Evolutionary conservation across 1,140 invertebrate genomes (phyloP), one percentile per base, ranked within the genome.

Genomic region (Phymorhynchus buccinoides): DNA sequence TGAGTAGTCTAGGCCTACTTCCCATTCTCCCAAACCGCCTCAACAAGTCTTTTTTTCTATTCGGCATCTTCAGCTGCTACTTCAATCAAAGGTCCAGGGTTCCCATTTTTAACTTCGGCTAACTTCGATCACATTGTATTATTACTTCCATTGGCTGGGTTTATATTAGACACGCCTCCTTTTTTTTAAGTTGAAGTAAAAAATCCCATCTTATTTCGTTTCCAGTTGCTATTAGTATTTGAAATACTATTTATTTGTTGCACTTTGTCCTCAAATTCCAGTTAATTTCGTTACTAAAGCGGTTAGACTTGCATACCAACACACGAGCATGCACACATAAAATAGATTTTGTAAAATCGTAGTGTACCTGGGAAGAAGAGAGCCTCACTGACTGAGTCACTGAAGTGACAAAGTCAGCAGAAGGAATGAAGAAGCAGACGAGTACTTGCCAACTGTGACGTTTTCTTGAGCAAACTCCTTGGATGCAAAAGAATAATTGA

Each of bases 151-250:
- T 52, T 18, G 48, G 22, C 22, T n/a, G n/a, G n/a, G n/a, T n/a
- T n/a, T n/a, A n/a, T n/a, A n/a, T 52, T 52, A 62, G 56, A 62
- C 56, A 62, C 56, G 56, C 56, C 56, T 62, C 56, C 56, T 62
- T 62, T n/a, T n/a, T n/a, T n/a, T n/a, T n/a, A n/a, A n/a, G n/a
- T n/a, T n/a, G n/a, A n/a, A n/a, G n/a, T n/a, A n/a, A n/a, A n/a
- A n/a, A n/a, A n/a, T n/a, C n/a, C n/a, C n/a, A n/a, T n/a, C n/a
- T n/a, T n/a, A n/a, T n/a, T n/a, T n/a, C n/a, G n/a, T n/a, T n/a
- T n/a, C n/a, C n/a, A n/a, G n/a, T n/a, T n/a, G n/a, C n/a, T n/a
- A n/a, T n/a, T n/a, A n/a, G n/a, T n/a, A n/a, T n/a, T n/a, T n/a
- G n/a, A n/a, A n/a, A n/a, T n/a, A n/a, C n/a, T n/a, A n/a, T n/a